phyloP scores from a whole-genome alignment of 1,140 invertebrate genomes.

The Gerris buenoi region DNA sequence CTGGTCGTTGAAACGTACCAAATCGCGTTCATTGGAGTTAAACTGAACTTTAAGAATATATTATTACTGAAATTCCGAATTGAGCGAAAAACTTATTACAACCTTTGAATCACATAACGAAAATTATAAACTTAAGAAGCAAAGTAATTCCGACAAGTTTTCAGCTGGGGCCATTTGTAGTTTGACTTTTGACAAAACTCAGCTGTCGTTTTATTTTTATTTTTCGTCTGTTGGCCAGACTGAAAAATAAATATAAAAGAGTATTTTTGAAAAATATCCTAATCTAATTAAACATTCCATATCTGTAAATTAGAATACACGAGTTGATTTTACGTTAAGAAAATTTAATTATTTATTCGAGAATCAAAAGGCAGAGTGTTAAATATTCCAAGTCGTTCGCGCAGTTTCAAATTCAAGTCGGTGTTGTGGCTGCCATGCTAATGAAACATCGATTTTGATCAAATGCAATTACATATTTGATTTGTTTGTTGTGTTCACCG shows the following conservation, averaged over 20 bases:
- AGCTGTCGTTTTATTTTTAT: too few relatives aligned
- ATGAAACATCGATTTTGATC: slow-evolving; percentile 5
- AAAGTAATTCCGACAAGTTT: neutral
- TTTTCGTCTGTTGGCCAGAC: too few relatives aligned
- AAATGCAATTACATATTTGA: slow-evolving; percentile 1
- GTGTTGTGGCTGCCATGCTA: neutral
- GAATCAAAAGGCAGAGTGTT: too few relatives aligned
- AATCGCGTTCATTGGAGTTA: neutral
- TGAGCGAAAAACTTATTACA: neutral
- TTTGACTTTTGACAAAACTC: neutral
- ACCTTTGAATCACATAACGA: neutral
- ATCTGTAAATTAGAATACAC: too few relatives aligned
- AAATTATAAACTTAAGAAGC: neutral
- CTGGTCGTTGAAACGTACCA: neutral
- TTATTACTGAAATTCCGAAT: neutral
- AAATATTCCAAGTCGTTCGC: too few relatives aligned
- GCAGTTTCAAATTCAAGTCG: too few relatives aligned
- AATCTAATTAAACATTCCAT: too few relatives aligned
- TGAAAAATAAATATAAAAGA: too few relatives aligned
- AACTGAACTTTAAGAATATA: neutral
- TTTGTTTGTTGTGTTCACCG: neutral
- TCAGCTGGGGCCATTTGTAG: neutral
- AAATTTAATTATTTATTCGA: too few relatives aligned
- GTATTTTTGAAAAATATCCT: too few relatives aligned
- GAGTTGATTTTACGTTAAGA: too few relatives aligned